Evolutionary conservation across 2,888 invertebrate genomes (phyloP).

Genomic region (Tachina lurida): DNA sequence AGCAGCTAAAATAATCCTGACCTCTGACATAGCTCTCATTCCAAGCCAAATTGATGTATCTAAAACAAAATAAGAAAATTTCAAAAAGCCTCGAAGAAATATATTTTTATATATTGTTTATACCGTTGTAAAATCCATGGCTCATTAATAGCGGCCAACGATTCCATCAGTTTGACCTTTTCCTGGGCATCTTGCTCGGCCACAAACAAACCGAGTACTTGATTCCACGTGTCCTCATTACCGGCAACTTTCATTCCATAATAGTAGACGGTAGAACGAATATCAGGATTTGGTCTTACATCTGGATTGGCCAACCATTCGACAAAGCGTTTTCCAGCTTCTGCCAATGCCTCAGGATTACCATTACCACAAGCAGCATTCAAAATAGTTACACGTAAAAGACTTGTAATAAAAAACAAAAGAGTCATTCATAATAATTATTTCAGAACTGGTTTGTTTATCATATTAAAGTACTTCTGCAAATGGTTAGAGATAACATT

Average conservation of each 20-base stretch:
- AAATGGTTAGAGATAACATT: constrained; percentile 83
- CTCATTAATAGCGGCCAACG: constrained; percentile 88
- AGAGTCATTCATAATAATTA: neutral
- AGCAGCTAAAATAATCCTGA: constrained; percentile 92
- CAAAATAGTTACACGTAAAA: constrained; percentile 86
- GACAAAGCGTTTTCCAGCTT: constrained; percentile 85
- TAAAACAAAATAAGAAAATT: constrained; percentile 77
- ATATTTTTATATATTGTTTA: neutral
- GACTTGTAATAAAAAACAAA: constrained; percentile 83
- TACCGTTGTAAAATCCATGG: constrained; percentile 88
- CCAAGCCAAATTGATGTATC: constrained; percentile 89
- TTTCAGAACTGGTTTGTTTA: neutral
- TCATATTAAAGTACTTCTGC: constrained; percentile 78
- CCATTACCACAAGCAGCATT: constrained; percentile 86
- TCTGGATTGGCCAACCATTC: constrained; percentile 85
- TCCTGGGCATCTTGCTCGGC: constrained; percentile 91
- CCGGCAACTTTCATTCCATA: constrained; percentile 88
- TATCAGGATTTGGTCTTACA: constrained; percentile 85
- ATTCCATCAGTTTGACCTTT: constrained; percentile 88
- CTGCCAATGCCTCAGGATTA: constrained; percentile 85
- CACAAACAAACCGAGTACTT: constrained; percentile 88
- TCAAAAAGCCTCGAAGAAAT: neutral
- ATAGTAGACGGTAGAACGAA: constrained; percentile 86
- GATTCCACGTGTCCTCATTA: constrained; percentile 88
- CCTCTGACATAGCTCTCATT: constrained; percentile 89